Evolutionary conservation across 2,113 vertebrate species (phyloP), one percentile per base, ranked within the genome.

Genomic region (Tautogolabrus adspersus): DNA sequence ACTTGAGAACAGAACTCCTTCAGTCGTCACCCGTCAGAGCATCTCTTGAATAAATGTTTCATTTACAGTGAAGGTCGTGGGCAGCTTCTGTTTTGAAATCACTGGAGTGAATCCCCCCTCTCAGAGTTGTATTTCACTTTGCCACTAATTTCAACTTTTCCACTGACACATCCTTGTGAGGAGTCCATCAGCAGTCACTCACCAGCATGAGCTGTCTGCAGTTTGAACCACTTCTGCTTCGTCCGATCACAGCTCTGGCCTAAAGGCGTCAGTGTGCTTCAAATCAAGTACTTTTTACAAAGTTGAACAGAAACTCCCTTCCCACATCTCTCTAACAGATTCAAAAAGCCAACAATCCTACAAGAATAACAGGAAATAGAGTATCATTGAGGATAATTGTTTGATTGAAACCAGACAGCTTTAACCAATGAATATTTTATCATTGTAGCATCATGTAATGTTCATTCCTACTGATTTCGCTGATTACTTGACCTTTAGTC

Each of bases 21-120:
- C 16, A 3, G 57, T 67, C 62, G 23, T n/a, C 38, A 26, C 56
- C 68, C 60, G 51, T 80, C 75, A 8, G 55, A 86, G 72, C 66
- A 66, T 77, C 66, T 71, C 72, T 81, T 84, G 77, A 90, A 83
- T 72, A 47, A 69, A 68, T 37, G 76, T 67, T 87, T 75, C 67
- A 79, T 81, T 73, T 66, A 46, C 77, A 87, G 68, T 30, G 79
- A 89, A 81, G 84, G 83, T 81, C 19, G 44, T 16, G 8, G 67
- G 55, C 54, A 67, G 79, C 77, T 19, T 76, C 75, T 83, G 88
- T 88, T 88, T 87, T 81, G 67, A 82, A 64, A 82, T 75, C 58
- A 7, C 37, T 63, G n/a, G 62, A 73, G 60, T 76, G 82, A 61
- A 76, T 67, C 79, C 60, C 38, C 62, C 6, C 59, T 6, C 42